Base-by-base conservation (phyloP, 2,888 invertebrate species). In the Argyresthia goedartella region DNA sequence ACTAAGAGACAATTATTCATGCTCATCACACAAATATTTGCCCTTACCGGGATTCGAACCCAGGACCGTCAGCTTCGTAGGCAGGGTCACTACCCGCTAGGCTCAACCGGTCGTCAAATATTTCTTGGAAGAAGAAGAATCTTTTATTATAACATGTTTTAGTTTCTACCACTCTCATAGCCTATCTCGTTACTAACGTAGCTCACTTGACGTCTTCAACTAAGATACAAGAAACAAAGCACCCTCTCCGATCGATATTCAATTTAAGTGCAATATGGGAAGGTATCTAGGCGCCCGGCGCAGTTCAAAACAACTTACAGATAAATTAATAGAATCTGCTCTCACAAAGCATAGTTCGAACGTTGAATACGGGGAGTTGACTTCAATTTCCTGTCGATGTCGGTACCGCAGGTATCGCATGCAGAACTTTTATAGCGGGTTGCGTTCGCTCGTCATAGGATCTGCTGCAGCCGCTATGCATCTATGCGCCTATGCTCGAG, bases 341-440 rank as follows among this genome's bases (percentile, higher is more conserved):
- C 84, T 81, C 81, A 74, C 78, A 80, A 79, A 81, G 84, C 84
- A 77, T 76, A 80, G 81, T 81, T 81, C 70, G 67, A 69, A 66
- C 65, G 66, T 60, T 68, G 73, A 69, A 71, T 68, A 58, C 64
- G 63, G 6, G 63, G 63, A 78, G 77, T 76, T 82, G 82, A 81
- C 81, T 86, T 84, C 85, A 85, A 86, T 86, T 86, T 86, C 85
- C 85, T 84, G 81, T 64, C 59, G 66, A 65, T 67, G 71, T 66
- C 67, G 66, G 60, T 25, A 25, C 25, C 61, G 75, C 65, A 65
- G 65, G 65, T 65, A 61, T 71, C 71, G 70, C 71, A 68, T 67
- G 71, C 62, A 62, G 64, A 86, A 84, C 80, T 82, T 84, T 76
- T 76, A 35, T 69, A 67, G 25, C 25, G 25, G 25, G 25, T 25